phyloP scores from a whole-genome alignment of 2,113 vertebrate genomes.

The Callospermophilus lateralis region DNA sequence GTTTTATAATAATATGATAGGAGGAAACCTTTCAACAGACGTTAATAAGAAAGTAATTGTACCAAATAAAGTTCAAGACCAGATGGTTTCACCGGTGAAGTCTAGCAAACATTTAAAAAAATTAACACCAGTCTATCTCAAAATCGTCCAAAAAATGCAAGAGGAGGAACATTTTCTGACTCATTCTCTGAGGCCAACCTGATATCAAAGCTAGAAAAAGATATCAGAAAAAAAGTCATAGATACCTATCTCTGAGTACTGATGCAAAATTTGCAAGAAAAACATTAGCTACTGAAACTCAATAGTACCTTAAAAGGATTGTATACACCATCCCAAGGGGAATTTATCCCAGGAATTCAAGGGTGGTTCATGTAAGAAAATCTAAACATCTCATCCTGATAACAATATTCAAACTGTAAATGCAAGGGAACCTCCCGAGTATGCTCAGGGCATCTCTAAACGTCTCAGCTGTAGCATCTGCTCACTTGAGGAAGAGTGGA shows the following conservation, averaged over 20 bases:
- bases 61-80: not conserved
- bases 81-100: not conserved
- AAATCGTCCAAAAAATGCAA: not conserved
- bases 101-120: not conserved
- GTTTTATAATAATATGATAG: not conserved
- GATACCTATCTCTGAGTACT: not conserved
- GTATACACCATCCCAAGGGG: not conserved
- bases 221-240: not conserved
- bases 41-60: not conserved
- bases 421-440: not conserved
- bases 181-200: not conserved
- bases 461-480: not conserved
- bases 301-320: not conserved
- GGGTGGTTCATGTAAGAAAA: not conserved
- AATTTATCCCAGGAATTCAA: not conserved
- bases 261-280: not conserved
- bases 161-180: not conserved
- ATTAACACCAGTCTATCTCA: too few species aligned
- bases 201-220: not conserved
- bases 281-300: not conserved
- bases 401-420: not conserved
- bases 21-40: not conserved
- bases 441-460: not conserved
- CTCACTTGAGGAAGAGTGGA: not conserved
- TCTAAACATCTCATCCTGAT: not conserved